Evolutionary conservation across 1,140 invertebrate species (phyloP).

Genomic region (Pollicipes pollicipes): DNA sequence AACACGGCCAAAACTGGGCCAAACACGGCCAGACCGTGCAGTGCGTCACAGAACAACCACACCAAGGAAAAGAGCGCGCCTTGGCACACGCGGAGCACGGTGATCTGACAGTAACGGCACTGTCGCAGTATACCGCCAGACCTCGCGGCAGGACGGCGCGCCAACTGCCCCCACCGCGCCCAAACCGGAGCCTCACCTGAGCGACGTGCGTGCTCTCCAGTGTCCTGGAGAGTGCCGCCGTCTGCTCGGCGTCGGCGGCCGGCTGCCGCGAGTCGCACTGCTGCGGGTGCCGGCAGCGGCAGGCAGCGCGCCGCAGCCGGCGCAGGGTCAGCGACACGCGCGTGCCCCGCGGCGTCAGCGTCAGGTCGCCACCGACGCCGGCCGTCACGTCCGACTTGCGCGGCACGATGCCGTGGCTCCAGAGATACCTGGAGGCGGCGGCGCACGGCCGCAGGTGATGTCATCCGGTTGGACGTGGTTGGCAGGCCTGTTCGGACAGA

Average conservation of each 20-base stretch:
- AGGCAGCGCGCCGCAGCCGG: constrained; percentile 40
- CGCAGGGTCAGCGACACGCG: constrained; percentile 81
- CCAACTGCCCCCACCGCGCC: no score
- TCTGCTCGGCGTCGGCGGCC: constrained; percentile 7
- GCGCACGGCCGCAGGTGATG: neutral
- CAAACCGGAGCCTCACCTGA: neutral
- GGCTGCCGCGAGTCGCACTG: constrained; percentile 39
- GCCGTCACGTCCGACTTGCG: constrained; percentile 59
- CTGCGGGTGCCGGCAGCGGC: constrained; percentile 35
- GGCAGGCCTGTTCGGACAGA: no score
- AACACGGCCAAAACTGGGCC: no score
- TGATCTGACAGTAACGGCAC: no score
- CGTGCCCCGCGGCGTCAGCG: constrained; percentile 36
- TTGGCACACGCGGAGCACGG: no score
- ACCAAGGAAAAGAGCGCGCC: no score
- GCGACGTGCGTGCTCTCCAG: constrained; percentile 10
- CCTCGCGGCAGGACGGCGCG: no score
- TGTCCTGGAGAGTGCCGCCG: constrained; percentile 9
- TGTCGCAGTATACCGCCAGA: no score
- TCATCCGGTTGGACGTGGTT: no score
- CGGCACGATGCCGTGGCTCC: constrained; percentile 71
- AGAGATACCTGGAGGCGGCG: constrained; percentile 41
- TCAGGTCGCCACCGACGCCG: constrained; percentile 29
- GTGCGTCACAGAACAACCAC: no score
- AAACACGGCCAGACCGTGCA: no score